Evolutionary conservation across 2,888 invertebrate species (phyloP).

Genomic region (Gymnosoma rotundatum): DNA sequence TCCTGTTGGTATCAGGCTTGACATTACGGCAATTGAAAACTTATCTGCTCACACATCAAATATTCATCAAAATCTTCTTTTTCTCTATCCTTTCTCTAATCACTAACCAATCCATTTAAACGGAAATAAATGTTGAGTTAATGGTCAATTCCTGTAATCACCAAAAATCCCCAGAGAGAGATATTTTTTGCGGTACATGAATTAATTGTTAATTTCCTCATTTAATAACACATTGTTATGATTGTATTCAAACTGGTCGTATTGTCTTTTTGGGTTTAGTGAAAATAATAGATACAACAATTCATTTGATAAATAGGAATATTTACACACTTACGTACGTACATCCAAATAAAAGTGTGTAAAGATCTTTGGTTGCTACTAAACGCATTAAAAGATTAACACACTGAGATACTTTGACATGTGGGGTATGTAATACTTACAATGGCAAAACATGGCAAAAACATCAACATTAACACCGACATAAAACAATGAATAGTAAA

Average conservation of each 20-base stretch:
- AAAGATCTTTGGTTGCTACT: slow-evolving; percentile 70
- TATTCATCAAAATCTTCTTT: background rate
- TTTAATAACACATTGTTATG: slow-evolving; percentile 49
- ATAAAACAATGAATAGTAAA: slow-evolving; percentile 57
- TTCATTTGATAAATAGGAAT: slow-evolving; percentile 51
- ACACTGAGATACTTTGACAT: slow-evolving; percentile 75
- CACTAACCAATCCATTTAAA: slow-evolving; percentile 23
- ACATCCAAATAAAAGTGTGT: background rate
- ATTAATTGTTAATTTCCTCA: slow-evolving; percentile 68
- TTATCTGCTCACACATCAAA: background rate
- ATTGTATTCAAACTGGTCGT: slow-evolving; percentile 33
- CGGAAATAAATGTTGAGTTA: slow-evolving; percentile 62
- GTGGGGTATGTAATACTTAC: slow-evolving; percentile 59
- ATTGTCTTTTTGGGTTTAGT: slow-evolving; percentile 11
- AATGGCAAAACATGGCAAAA: slow-evolving; percentile 11
- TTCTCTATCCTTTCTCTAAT: background rate
- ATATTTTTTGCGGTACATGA: slow-evolving; percentile 63
- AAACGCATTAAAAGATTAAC: slow-evolving; percentile 82
- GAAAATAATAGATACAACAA: slow-evolving; percentile 49
- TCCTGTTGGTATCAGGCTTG: no score
- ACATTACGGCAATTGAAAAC: background rate
- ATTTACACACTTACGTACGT: slow-evolving; percentile 18
- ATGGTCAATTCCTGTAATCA: slow-evolving; percentile 64
- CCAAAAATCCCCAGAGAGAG: slow-evolving; percentile 25
- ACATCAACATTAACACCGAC: slow-evolving; percentile 38